These are phyloP conservation scores for Sinonovacula constricta DNA, from an alignment of 1,140 invertebrate species.

Conservation along the genomic window DNA sequence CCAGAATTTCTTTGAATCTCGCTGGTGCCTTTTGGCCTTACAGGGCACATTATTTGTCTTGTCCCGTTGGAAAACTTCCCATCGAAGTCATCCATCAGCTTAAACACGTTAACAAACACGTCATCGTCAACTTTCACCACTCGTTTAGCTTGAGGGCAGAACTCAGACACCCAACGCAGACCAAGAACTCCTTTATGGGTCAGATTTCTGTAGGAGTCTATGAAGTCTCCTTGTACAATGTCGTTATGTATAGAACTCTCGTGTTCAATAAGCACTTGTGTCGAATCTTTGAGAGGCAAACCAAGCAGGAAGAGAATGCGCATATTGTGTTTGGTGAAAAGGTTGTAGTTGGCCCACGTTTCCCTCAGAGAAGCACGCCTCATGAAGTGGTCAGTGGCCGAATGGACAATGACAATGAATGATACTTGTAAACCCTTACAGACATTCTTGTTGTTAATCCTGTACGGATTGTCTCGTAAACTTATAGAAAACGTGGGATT, in stretches of 20 bases:
- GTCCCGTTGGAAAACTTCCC: slow-evolving; percentile 29
- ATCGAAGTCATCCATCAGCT: slow-evolving; percentile 58
- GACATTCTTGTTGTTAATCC: slow-evolving; percentile 40
- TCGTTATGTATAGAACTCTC: slow-evolving; percentile 85
- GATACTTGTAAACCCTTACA: slow-evolving; percentile 31
- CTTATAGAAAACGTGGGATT: slow-evolving; percentile 22
- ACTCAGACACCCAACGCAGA: slow-evolving; percentile 87
- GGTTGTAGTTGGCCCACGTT: slow-evolving; percentile 67
- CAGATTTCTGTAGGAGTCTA: slow-evolving; percentile 89
- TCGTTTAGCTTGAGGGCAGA: slow-evolving; percentile 81
- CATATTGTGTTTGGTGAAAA: slow-evolving; percentile 49
- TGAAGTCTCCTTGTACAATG: slow-evolving; percentile 88
- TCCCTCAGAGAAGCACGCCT: slow-evolving; percentile 59
- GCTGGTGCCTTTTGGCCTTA: slow-evolving; percentile 51
- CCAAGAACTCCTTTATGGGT: slow-evolving; percentile 92
- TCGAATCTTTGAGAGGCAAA: slow-evolving; percentile 16
- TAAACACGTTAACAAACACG: slow-evolving; percentile 79
- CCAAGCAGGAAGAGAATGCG: slow-evolving; percentile 65
- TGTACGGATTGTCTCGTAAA: slow-evolving; percentile 24
- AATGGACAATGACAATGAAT: slow-evolving; percentile 61
- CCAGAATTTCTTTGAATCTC: slow-evolving; percentile 59
- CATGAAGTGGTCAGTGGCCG: slow-evolving; percentile 54
- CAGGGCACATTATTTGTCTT: slow-evolving; percentile 39
- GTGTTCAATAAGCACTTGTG: slow-evolving; percentile 76
- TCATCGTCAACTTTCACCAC: slow-evolving; percentile 82